Conservation (phyloP, 2,888 invertebrate genomes). For the Leptopilina syphax region DNA sequence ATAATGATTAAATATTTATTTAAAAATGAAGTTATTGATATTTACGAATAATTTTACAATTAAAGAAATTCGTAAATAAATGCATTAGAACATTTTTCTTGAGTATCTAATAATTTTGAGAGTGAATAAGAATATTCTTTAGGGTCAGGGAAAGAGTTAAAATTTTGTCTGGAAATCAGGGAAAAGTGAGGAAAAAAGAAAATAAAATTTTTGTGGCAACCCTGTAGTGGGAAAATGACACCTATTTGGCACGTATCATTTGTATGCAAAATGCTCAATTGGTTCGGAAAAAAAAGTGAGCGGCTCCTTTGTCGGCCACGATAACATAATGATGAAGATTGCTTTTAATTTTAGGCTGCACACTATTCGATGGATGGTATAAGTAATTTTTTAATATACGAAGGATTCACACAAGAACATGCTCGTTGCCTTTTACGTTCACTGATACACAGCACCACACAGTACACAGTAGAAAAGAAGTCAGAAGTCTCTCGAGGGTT, state of each 20-base stretch:
- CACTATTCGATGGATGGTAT: constrained; percentile 39
- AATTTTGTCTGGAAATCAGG: no score
- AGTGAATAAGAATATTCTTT: no score
- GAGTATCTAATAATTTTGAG: no score
- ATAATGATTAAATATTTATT: no score
- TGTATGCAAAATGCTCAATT: constrained; percentile 39
- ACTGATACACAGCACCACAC: constrained; percentile 44
- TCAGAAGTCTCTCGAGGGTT: constrained; percentile 66
- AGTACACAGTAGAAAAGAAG: constrained; percentile 52
- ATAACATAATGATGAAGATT: constrained; percentile 39
- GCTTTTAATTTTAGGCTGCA: constrained; percentile 40
- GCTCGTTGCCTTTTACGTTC: constrained; percentile 45
- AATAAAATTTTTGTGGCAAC: no score
- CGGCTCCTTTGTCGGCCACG: constrained; percentile 45
- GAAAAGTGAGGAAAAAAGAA: no score
- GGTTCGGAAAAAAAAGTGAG: constrained; percentile 5
- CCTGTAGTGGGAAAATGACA: no score
- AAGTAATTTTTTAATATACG: constrained; percentile 35
- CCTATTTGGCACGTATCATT: constrained; percentile 31
- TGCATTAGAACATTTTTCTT: no score
- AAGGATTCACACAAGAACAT: constrained; percentile 46
- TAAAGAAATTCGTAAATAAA: no score
- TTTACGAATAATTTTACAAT: no score
- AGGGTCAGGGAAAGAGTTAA: no score
- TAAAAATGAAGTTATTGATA: no score